Evolutionary conservation across 2,113 vertebrate species (phyloP).

Genomic region (Petaurus breviceps): DNA sequence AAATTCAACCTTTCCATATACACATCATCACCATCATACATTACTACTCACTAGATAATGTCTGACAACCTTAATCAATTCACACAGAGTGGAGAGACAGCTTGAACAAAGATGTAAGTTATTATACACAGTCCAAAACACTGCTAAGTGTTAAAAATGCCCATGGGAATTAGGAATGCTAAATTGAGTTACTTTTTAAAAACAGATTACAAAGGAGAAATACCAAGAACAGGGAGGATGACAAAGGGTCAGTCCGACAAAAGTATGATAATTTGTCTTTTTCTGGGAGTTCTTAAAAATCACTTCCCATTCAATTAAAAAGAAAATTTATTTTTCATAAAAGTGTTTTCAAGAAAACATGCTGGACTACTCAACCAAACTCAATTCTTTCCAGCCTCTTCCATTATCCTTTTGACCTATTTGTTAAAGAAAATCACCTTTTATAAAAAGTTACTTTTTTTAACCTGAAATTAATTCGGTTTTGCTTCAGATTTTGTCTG

Average conservation of each 20-base stretch:
- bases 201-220: background rate
- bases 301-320: background rate
- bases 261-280: background rate
- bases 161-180: background rate
- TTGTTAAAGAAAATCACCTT: constrained; percentile 45
- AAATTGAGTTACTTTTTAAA: background rate
- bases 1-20: constrained; percentile 8
- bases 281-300: background rate
- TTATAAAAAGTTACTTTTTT: constrained; percentile 27
- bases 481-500: constrained; percentile 40
- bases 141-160: background rate
- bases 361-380: background rate
- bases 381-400: constrained; percentile 20
- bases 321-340: background rate
- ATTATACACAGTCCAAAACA: background rate
- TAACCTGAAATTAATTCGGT: background rate
- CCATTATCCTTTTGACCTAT: constrained; percentile 21
- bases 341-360: background rate
- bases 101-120: background rate
- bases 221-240: background rate
- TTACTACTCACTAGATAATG: background rate
- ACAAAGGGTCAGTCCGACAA: background rate
- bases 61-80: background rate
- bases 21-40: background rate
- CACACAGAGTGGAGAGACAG: background rate